A percentile compares a stretch with the other conserved stretches of the same genome.
phyloP scores from a whole-genome alignment of 2,113 vertebrate species.

The Percina caprodes region DNA sequence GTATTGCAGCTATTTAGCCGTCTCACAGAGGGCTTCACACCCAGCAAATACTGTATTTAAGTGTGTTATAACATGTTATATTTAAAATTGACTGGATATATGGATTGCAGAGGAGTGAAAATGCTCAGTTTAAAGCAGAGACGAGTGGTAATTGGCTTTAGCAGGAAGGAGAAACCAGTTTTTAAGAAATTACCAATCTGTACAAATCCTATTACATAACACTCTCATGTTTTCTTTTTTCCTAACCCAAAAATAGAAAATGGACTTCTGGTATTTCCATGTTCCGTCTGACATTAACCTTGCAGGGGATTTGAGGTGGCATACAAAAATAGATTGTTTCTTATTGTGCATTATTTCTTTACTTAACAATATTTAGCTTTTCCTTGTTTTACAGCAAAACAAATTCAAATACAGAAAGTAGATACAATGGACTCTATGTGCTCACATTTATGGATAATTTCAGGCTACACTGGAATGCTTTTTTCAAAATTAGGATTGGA shows the following conservation, averaged over 20 bases:
- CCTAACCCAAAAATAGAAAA: conserved; percentile 25
- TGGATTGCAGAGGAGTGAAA: conserved; percentile 9
- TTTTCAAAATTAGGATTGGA: background rate
- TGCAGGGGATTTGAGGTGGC: conserved; percentile 20
- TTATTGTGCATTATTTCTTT: background rate
- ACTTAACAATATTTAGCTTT: background rate
- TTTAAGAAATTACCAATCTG: conserved; percentile 31
- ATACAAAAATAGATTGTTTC: background rate
- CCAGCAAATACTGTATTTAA: conserved; percentile 25
- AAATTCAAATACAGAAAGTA: background rate
- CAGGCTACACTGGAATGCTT: background rate
- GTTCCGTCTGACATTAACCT: conserved; percentile 27
- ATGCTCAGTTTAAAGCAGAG: background rate
- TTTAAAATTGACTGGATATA: background rate
- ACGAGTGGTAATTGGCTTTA: conserved; percentile 14
- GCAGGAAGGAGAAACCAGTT: conserved; percentile 18
- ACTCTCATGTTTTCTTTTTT: background rate
- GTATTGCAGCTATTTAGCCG: conserved; percentile 54
- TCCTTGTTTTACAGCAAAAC: background rate
- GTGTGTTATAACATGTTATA: background rate
- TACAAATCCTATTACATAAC: conserved; percentile 59
- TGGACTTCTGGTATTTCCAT: conserved; percentile 12
- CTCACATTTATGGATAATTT: background rate
- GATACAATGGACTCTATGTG: background rate
- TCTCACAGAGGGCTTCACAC: conserved; percentile 53